Evolutionary conservation across 2,888 invertebrate species (phyloP).

Genomic region (Nemurella pictetii): DNA sequence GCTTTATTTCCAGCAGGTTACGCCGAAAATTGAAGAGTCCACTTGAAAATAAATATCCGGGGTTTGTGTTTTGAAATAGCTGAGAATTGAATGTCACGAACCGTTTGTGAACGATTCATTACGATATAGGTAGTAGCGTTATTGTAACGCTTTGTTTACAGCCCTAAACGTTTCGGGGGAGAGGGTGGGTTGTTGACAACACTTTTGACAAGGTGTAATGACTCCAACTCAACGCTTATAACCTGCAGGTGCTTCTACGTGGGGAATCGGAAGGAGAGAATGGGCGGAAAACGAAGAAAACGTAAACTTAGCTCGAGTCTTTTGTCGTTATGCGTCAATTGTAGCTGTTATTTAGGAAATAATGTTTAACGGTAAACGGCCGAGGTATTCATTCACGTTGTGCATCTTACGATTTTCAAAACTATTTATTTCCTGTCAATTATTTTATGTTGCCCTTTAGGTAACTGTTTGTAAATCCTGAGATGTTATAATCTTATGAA

Average conservation of each 20-base stretch:
- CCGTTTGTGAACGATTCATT: too few species aligned
- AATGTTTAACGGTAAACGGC: background rate
- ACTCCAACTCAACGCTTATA: background rate
- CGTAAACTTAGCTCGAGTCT: background rate
- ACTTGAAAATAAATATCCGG: background rate
- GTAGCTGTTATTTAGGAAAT: background rate
- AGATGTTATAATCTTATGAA: too few species aligned
- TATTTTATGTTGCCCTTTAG: background rate
- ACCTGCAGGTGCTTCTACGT: background rate
- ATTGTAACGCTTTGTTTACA: background rate
- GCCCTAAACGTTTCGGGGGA: background rate
- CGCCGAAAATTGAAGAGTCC: background rate
- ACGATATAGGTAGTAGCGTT: too few species aligned
- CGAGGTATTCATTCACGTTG: too few species aligned
- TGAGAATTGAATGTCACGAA: background rate
- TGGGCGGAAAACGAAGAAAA: background rate
- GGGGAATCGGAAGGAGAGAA: background rate
- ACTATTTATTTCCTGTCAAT: background rate
- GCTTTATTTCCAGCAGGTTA: background rate
- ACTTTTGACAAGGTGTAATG: background rate
- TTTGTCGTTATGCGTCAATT: background rate
- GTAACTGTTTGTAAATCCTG: background rate
- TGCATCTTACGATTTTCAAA: background rate
- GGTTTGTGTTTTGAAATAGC: background rate
- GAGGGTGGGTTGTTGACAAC: background rate